Conservation (phyloP, 2,888 invertebrate genomes). For the Subacronicta megacephala region DNA sequence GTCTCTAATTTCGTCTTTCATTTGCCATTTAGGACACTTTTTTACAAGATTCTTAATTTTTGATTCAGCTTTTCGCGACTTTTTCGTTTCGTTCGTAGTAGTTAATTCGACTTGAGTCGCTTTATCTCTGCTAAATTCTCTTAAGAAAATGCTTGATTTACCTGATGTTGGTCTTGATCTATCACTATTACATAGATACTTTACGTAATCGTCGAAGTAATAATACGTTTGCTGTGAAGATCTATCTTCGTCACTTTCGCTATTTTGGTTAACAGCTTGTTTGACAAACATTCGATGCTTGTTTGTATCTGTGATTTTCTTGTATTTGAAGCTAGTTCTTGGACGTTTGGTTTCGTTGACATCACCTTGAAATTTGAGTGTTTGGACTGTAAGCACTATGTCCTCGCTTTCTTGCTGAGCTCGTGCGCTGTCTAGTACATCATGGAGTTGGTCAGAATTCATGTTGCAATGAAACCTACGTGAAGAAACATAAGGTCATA, state of each 20-base stretch:
- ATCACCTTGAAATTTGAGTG: conserved; percentile 79
- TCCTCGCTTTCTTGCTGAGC: conserved; percentile 63
- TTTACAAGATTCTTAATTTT: conserved; percentile 56
- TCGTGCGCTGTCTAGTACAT: conserved; percentile 50
- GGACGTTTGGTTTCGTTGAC: conserved; percentile 68
- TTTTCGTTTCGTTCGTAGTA: conserved; percentile 57
- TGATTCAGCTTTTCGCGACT: conserved; percentile 52
- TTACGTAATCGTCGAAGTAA: conserved; percentile 80
- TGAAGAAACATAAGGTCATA: no score
- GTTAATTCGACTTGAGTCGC: conserved; percentile 66
- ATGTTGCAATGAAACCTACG: conserved; percentile 72
- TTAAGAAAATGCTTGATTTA: conserved; percentile 73
- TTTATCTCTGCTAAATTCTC: conserved; percentile 64
- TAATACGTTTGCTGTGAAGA: conserved; percentile 76
- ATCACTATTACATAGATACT: conserved; percentile 75
- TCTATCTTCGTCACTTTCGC: conserved; percentile 65
- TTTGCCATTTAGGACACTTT: conserved; percentile 42
- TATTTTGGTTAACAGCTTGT: conserved; percentile 70
- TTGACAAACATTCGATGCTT: conserved; percentile 85
- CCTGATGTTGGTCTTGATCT: conserved; percentile 76
- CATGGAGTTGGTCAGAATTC: conserved; percentile 45
- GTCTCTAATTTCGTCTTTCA: conserved; percentile 50
- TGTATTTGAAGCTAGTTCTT: conserved; percentile 81
- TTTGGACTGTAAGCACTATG: conserved; percentile 80
- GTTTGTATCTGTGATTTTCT: conserved; percentile 65